Evolutionary conservation across 2,797 vertebrate species (phyloP).

Genomic region (Prionace glauca): DNA sequence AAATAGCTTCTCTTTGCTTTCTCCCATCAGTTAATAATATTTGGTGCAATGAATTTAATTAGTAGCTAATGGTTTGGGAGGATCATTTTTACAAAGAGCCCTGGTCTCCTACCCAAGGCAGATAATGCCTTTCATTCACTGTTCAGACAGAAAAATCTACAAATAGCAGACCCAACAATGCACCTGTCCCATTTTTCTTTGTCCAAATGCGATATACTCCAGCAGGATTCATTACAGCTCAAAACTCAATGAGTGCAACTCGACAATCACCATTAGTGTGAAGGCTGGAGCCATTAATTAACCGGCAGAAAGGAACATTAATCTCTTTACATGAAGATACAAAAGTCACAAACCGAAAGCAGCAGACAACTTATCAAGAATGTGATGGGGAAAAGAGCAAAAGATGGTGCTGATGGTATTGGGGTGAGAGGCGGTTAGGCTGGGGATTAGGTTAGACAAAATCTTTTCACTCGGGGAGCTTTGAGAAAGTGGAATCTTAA

Average conservation of each 20-base stretch:
- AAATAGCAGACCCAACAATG: neutral
- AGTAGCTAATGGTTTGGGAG: neutral
- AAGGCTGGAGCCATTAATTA: neutral
- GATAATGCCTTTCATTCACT: neutral
- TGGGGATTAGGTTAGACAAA: neutral
- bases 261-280: neutral
- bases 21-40: neutral
- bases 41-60: neutral
- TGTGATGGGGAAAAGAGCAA: neutral
- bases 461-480: neutral
- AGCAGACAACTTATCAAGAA: neutral
- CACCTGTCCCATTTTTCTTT: neutral
- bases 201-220: neutral
- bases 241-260: neutral
- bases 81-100: constrained; percentile 1
- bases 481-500: neutral
- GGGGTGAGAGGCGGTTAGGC: neutral
- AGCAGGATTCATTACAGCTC: neutral
- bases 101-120: neutral
- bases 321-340: neutral
- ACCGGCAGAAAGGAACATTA: neutral
- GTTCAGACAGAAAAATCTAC: neutral
- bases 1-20: neutral
- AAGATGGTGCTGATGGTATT: neutral
- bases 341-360: neutral